Evolutionary conservation across 2,113 vertebrate genomes (phyloP).

Genomic region (Hyperopisus bebe): DNA sequence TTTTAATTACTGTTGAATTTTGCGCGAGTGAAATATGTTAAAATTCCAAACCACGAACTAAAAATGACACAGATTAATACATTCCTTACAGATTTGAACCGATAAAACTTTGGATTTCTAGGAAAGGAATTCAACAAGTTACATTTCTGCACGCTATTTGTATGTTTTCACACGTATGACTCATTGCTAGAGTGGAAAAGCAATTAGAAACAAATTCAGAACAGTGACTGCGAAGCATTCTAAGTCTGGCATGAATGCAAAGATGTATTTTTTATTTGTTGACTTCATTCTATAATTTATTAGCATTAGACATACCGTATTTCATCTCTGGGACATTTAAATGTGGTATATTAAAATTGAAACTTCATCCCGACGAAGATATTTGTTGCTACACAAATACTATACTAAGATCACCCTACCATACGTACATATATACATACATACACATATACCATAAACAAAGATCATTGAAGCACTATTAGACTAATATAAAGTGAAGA

Average conservation of each 20-base stretch:
- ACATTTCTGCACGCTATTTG: not conserved
- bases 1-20: not conserved
- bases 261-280: not conserved
- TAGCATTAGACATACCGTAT: not conserved
- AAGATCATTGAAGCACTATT: not conserved
- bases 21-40: not conserved
- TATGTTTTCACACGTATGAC: not conserved
- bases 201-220: not conserved
- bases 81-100: not conserved
- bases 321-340: not conserved
- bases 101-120: not conserved
- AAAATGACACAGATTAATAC: not conserved
- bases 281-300: not conserved
- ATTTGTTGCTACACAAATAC: not conserved
- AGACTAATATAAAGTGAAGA: not conserved
- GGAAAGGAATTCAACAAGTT: not conserved
- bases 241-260: not conserved
- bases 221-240: not conserved
- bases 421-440: not conserved
- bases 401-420: not conserved
- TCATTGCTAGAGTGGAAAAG: not conserved
- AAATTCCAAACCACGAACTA: not conserved
- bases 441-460: not conserved
- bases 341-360: not conserved
- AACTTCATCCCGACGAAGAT: not conserved